Base-by-base conservation (phyloP, 2,888 invertebrate genomes). In the Sinotaia quadrata region DNA sequence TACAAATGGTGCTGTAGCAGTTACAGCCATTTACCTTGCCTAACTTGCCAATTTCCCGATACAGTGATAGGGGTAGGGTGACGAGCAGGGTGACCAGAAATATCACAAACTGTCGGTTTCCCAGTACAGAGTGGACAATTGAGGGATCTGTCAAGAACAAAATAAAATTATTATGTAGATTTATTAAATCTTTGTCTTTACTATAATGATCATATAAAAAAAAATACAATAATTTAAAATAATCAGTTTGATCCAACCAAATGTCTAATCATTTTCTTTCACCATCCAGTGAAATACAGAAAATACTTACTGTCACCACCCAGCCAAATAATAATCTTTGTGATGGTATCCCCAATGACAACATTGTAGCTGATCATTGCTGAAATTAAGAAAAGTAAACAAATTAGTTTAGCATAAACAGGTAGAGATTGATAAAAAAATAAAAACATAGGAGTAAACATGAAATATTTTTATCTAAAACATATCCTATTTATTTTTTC, bases 341-440 rank as follows among this genome's bases (percentile, higher is more conserved):
- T 94, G 52, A 94, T 91, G 0, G 94, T 95, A 85, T 95, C 95
- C 27, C 94, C 95, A 36, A 95, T 94, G 27, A 94, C 94, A 24
- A 95, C 93, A 87, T 95, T 95, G 88, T 95, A 95, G 68, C 94
- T 94, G 70, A 94, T 93, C 94, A 95, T 94, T 10, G 94, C 94
- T 94, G 90, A 47, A 91, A 90, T 67, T 73, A 70, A n/a, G 68
- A 67, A 57, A 58, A n/a, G 58, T 12, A 47, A 15, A 51, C n/a
- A 29, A 61, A 27, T 2, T 59, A 59, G n/a, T n/a, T n/a, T n/a
- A n/a, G n/a, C n/a, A n/a, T n/a, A n/a, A n/a, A n/a, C n/a, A n/a
- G n/a, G n/a, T n/a, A n/a, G n/a, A n/a, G n/a, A n/a, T n/a, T n/a
- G n/a, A n/a, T n/a, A n/a, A n/a, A n/a, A n/a, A n/a, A n/a, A n/a